A percentile compares a stretch with the other conserved stretches of the same genome.
These are phyloP conservation scores for Crioceris asparagi DNA, from an alignment of 2,888 invertebrate genomes.

Conservation along the genomic window DNA sequence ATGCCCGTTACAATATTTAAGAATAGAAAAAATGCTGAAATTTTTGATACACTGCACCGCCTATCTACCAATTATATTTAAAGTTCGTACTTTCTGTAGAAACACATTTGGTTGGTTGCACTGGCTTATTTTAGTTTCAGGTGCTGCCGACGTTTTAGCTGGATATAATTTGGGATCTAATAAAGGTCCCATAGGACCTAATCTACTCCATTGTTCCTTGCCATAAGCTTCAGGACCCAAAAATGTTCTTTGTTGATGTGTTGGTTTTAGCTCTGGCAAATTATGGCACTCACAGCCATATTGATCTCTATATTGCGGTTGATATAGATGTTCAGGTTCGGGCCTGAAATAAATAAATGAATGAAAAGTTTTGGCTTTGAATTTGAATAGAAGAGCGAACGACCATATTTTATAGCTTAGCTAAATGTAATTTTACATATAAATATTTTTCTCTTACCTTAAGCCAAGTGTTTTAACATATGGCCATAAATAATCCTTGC, in stretches of 20 bases:
- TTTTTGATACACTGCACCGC: no score
- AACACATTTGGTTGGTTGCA: slow-evolving; percentile 52
- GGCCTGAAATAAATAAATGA: slow-evolving; percentile 32
- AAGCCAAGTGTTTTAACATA: slow-evolving; percentile 33
- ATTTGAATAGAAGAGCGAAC: no score
- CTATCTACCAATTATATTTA: no score
- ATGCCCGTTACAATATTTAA: no score
- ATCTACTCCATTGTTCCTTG: slow-evolving; percentile 36
- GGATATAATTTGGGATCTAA: slow-evolving; percentile 52
- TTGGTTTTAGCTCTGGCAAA: slow-evolving; percentile 11
- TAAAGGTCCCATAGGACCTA: slow-evolving; percentile 49
- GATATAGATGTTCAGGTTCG: slow-evolving; percentile 37
- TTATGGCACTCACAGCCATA: slow-evolving; percentile 28
- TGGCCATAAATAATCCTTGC: slow-evolving; percentile 55
- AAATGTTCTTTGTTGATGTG: slow-evolving; percentile 16
- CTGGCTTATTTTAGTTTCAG: slow-evolving; percentile 44
- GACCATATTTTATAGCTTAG: slow-evolving; percentile 5
- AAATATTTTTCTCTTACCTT: no score
- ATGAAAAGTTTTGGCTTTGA: slow-evolving; percentile 6
- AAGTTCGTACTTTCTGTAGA: slow-evolving; percentile 45
- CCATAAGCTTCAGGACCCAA: slow-evolving; percentile 27
- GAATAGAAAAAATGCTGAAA: no score
- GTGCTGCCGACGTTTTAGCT: slow-evolving; percentile 44
- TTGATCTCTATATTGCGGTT: slow-evolving; percentile 40
- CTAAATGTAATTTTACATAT: slow-evolving; percentile 2